Percentiles rank a stretch among this genome's conserved stretches.
These are phyloP conservation scores for Sorex fumeus DNA, from an alignment of 2,113 vertebrate species.

Conservation along the genomic window DNA sequence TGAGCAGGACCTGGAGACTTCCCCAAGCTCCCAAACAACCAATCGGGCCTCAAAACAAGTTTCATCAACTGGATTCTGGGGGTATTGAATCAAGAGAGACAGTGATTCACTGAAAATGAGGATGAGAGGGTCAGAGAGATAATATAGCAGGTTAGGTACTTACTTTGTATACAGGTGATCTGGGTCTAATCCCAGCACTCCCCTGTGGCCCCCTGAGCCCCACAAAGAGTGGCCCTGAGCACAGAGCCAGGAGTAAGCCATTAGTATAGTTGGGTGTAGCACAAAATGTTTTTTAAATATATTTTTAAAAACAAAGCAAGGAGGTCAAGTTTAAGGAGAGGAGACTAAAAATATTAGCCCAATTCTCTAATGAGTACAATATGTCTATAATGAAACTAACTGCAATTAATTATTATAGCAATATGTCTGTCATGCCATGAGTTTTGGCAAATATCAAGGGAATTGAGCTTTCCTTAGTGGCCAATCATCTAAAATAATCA, in stretches of 20 bases:
- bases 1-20: too few species aligned
- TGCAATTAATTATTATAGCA: conserved; percentile 27
- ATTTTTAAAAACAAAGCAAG: neutral
- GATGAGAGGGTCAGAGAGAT: too few species aligned
- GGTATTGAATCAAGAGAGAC: neutral
- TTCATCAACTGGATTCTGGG: neutral
- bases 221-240: too few species aligned
- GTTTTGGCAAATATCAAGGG: neutral
- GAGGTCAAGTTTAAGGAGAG: rapidly evolving
- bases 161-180: too few species aligned
- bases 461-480: neutral
- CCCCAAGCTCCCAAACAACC: too few species aligned
- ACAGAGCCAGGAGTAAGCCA: too few species aligned
- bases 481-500: neutral
- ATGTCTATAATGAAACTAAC: conserved; percentile 52
- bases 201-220: too few species aligned
- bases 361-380: neutral
- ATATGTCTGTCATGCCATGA: conserved; percentile 25
- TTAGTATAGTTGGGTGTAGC: too few species aligned
- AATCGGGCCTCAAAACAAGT: neutral
- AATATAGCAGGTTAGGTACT: too few species aligned
- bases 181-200: too few species aligned
- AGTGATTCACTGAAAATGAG: neutral
- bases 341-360: neutral
- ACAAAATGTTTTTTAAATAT: too few species aligned